phyloP scores from a whole-genome alignment of 2,797 vertebrate genomes.

The Protosalanx chinensis region DNA sequence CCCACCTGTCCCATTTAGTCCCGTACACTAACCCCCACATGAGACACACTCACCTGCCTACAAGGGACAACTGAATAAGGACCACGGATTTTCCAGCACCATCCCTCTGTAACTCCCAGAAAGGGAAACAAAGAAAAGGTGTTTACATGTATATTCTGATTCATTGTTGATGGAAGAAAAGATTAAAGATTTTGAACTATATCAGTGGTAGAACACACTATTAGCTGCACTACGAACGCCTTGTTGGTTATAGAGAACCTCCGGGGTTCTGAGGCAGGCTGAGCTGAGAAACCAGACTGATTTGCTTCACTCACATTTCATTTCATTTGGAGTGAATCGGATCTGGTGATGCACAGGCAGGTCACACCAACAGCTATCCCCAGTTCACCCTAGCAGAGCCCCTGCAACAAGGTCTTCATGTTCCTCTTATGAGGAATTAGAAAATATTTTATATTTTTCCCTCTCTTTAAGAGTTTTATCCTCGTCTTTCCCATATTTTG shows the following conservation, averaged over 20 bases:
- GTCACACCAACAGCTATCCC: slow-evolving; percentile 26
- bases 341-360: slow-evolving; percentile 34
- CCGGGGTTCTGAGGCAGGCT: neutral
- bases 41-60: slow-evolving; percentile 8
- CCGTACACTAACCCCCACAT: slow-evolving; percentile 3
- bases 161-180: neutral
- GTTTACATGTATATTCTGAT: slow-evolving; percentile 17
- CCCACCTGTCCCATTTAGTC: slow-evolving; percentile 5
- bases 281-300: slow-evolving; percentile 38
- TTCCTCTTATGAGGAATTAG: slow-evolving; percentile 37
- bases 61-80: slow-evolving; percentile 6
- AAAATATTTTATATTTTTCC: slow-evolving; percentile 44
- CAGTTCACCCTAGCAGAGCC: slow-evolving; percentile 31
- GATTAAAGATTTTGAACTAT: slow-evolving; percentile 1
- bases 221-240: slow-evolving; percentile 6
- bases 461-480: slow-evolving; percentile 22
- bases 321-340: slow-evolving; percentile 51
- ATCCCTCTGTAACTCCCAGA: neutral
- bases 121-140: slow-evolving; percentile 8
- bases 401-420: slow-evolving; percentile 22
- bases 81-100: slow-evolving; percentile 12
- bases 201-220: slow-evolving; percentile 17
- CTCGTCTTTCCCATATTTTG: slow-evolving; percentile 56
- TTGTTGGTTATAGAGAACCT: neutral
- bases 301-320: slow-evolving; percentile 57